Evolutionary conservation across 2,113 vertebrate species (phyloP), one percentile per base, ranked within the genome.

Genomic region (Scartelaos histophorus): DNA sequence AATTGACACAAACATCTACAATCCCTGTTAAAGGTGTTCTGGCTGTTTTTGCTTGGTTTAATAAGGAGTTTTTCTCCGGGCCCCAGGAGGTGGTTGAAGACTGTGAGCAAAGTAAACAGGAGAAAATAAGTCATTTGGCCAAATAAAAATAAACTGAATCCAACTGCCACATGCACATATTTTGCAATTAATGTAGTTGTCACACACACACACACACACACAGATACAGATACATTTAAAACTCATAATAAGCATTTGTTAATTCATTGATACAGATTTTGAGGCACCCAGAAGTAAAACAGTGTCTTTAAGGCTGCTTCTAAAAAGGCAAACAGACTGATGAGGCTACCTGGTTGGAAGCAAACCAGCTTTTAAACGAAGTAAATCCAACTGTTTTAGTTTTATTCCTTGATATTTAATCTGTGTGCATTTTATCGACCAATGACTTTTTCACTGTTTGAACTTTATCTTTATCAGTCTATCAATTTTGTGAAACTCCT

Each of bases 81-180:
- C 29, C 45, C 74, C 66, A 74, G 71, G 21, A 78, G 64, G 24
- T 71, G 0, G 69, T 69, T 78, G 46, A 51, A 67, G 62, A 83
- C 53, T 43, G 22, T 61, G 24, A 72, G 69, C 38, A 17, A 69
- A 74, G 66, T 58, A 67, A 73, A 66, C 22, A 35, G 45, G 16
- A 66, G 38, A 12, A 76, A 56, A 76, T 62, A 22, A 71, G 22
- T 47, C 7, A 38, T 62, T 69, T 43, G 70, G 38, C 7, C 21
- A 13, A 29, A 67, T n/a, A 68, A 53, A 49, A 49, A 46, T 25
- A 45, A 15, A 73, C 11, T 60, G 35, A 51, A 24, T 43, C 19
- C 11, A 7, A 62, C 34, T 64, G 17, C 10, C 10, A 21, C 60
- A 43, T 38, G 10, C 15, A 16, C 35, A 35, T 16, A 11, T 62